Base-by-base conservation (phyloP, 2,888 invertebrate genomes). In the Tigriopus californicus region DNA sequence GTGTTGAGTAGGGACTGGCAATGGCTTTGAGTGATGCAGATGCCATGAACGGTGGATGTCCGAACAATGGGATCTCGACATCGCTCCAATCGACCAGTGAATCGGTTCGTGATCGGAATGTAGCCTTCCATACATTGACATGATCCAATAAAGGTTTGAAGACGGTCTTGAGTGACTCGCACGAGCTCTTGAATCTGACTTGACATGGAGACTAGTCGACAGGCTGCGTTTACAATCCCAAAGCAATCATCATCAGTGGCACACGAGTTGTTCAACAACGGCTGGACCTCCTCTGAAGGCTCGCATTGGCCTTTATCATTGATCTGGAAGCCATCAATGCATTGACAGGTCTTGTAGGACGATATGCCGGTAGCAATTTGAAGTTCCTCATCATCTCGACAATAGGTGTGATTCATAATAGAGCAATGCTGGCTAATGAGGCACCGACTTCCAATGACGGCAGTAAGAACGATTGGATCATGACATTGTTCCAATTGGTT, bases 51-150 rank as follows among this genome's bases (percentile, higher is more conserved):
- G 13, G 49, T 49, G 5, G 49, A 49, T 13, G 49, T 49, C 49
- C 15, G 22, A 15, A 49, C 49, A 22, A 49, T 49, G 3, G 49
- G 49, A 49, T 49, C 49, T 22, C 22, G 15, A 22, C 49, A 49
- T 6, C 49, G 22, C 5, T 18, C 22, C 22, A 49, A 22, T 22
- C 22, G 15, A 18, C 13, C 22, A 13, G 15, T 12, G 22, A 13
- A 18, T 13, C 22, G 20, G 22, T 49, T 22, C 15, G 8, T 20
- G 15, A 22, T 22, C 22, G 20, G 20, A 18, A 49, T 13, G 20
- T 20, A 49, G 15, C 49, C 49, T 22, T 49, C 49, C 12, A 49
- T 13, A 11, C 49, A 49, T 49, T 49, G 49, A 22, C 49, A 49
- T 13, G 13, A 20, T 15, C 49, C 49, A 33, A 33, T 33, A 33